These are phyloP conservation scores for Drosophila persimilis DNA, from an alignment of 1,140 invertebrate species.

Conservation along the genomic window DNA sequence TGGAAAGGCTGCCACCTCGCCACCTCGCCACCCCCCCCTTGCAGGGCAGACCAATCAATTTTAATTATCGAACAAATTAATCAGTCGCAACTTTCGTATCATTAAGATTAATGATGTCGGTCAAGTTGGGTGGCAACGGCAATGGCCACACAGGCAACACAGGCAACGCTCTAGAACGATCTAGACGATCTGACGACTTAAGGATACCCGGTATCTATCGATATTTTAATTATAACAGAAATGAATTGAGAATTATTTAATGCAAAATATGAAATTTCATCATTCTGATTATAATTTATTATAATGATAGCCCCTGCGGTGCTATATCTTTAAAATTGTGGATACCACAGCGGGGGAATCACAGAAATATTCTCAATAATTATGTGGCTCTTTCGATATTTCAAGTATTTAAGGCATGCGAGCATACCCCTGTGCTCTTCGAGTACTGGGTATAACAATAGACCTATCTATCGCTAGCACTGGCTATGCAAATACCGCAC, in stretches of 20 bases:
- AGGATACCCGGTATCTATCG: too few species aligned
- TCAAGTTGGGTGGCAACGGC: slow-evolving; percentile 65
- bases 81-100: slow-evolving; percentile 77
- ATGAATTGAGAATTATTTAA: too few species aligned
- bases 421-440: too few species aligned
- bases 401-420: too few species aligned
- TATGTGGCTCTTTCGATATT: too few species aligned
- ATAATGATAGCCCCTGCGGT: too few species aligned
- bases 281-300: too few species aligned
- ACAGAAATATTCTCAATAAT: background rate
- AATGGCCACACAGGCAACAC: slow-evolving; percentile 17
- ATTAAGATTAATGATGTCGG: slow-evolving; percentile 77
- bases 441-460: too few species aligned
- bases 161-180: background rate
- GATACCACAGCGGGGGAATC: background rate
- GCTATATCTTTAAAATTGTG: too few species aligned
- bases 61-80: slow-evolving; percentile 81
- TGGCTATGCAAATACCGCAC: slow-evolving; percentile 44
- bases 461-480: slow-evolving; percentile 15
- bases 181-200: too few species aligned
- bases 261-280: too few species aligned
- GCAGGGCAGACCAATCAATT: slow-evolving; percentile 62
- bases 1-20: slow-evolving; percentile 31
- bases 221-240: too few species aligned
- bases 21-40: slow-evolving; percentile 14